These are phyloP conservation scores for Dicrurus megarhynchus DNA, from an alignment of 2,113 vertebrate species.

Conservation along the genomic window DNA sequence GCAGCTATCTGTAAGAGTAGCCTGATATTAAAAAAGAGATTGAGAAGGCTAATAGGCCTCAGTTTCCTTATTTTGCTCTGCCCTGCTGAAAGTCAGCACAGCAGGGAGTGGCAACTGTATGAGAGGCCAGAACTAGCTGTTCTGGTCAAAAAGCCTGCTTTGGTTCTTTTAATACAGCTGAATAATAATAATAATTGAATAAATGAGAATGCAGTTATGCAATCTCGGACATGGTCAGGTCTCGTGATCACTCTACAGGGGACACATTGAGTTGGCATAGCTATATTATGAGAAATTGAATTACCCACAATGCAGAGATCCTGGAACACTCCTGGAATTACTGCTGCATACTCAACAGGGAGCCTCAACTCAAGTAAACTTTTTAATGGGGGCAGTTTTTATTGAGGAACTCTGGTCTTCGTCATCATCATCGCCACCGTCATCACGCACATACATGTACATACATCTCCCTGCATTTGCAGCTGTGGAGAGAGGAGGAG, in stretches of 20 bases:
- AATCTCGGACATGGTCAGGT: neutral
- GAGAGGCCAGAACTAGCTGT: neutral
- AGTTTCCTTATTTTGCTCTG: neutral
- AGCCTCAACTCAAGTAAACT: neutral
- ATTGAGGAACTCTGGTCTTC: neutral
- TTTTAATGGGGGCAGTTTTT: neutral
- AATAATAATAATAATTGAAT: neutral
- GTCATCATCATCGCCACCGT: neutral
- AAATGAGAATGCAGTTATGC: neutral
- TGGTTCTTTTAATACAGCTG: neutral
- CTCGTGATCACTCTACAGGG: neutral
- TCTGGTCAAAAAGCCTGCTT: neutral
- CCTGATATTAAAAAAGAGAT: slow-evolving; percentile 29
- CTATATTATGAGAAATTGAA: neutral
- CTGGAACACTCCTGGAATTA: neutral
- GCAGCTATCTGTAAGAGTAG: neutral
- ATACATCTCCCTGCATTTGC: neutral
- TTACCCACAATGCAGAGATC: neutral
- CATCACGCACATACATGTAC: neutral
- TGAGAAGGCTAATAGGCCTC: slow-evolving; percentile 14
- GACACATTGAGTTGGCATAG: neutral
- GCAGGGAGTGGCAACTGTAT: neutral
- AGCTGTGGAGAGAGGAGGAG: neutral
- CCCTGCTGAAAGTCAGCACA: neutral
- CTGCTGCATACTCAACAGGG: neutral